Evolutionary conservation across 2,797 vertebrate species (phyloP), one percentile per base, ranked within the genome.

Genomic region (Microctenopoma stevenorrisi): DNA sequence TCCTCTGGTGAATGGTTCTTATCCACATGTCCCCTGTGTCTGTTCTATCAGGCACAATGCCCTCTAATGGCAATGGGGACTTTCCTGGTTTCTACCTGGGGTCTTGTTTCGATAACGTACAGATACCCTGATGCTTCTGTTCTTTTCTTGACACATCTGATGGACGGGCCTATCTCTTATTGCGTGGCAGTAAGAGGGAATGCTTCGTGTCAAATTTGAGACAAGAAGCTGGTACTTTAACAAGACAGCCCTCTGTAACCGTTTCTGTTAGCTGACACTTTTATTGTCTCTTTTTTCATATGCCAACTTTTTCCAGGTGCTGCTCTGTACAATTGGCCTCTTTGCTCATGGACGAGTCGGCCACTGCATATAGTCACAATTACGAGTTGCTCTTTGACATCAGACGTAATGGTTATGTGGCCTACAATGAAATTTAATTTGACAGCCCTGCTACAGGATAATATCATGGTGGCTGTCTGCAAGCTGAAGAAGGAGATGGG

Each of bases 161-260:
- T 59, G 37, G 12, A 60, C 10, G 64, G 52, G 35, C 18, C 42
- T 22, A 22, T 22, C 22, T 50, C 43, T 46, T 3, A 0, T 14
- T 35, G 47, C 55, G 42, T 43, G n/a, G 35, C 35, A 62, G 30
- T 25, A 11, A 64, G 33, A 50, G 50, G 10, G 16, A 14, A 57
- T 38, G 37, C 30, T 64, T 72, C 55, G 53, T 55, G 18, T 12
- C n/a, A 30, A 33, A 33, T 26, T 8, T 16, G 61, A 64, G 22
- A 51, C 12, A 55, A 44, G 42, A 16, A 13, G 18, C 15, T 30
- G 5, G 47, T 30, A 42, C n/a, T 26, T 5, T 7, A 1, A 43
- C 9, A 30, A n/a, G 12, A n/a, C 44, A 16, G 28, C 48, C 35
- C 12, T 9, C 28, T 25, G 2, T 25, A 55, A 50, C 57, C 56